phyloP scores from a whole-genome alignment of 2,888 invertebrate species.

The Busseola fusca region DNA sequence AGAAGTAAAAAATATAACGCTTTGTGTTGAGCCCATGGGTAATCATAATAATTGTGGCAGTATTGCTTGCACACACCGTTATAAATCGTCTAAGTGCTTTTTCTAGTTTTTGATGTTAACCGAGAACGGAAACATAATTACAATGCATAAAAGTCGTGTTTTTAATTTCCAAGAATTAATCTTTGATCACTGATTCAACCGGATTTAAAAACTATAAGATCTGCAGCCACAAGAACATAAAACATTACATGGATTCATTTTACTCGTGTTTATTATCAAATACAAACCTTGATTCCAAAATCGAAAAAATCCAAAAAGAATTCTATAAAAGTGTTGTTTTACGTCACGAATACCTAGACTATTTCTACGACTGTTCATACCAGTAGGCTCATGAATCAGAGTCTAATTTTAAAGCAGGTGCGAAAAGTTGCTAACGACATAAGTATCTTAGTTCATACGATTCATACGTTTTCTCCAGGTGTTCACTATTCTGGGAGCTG shows the following conservation, averaged over 20 bases:
- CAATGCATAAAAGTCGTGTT: conserved; percentile 27
- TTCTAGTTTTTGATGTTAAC: conserved; percentile 24
- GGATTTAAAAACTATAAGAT: conserved; percentile 51
- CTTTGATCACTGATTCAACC: conserved; percentile 38
- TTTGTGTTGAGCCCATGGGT: conserved; percentile 13
- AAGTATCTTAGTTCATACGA: conserved; percentile 68
- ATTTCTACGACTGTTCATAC: conserved; percentile 76
- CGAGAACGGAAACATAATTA: conserved; percentile 30
- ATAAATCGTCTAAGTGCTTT: conserved; percentile 23
- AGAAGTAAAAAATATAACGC: conserved; percentile 33
- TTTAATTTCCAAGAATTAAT: conserved; percentile 29
- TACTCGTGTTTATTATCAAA: conserved; percentile 64
- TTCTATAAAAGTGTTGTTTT: conserved; percentile 76
- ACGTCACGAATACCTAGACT: conserved; percentile 76
- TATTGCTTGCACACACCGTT: conserved; percentile 21
- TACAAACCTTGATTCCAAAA: conserved; percentile 66
- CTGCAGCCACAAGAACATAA: conserved; percentile 58
- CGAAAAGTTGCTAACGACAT: conserved; percentile 77
- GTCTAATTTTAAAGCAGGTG: conserved; percentile 77
- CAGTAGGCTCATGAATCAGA: conserved; percentile 81
- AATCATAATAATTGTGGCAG: conserved; percentile 41
- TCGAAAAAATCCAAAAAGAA: conserved; percentile 69
- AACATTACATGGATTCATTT: conserved; percentile 53
- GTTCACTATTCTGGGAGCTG: conserved; percentile 63
- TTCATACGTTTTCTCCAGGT: conserved; percentile 70